These are phyloP conservation scores for Xylota segnis DNA, from an alignment of 2,888 invertebrate species.

Conservation along the genomic window DNA sequence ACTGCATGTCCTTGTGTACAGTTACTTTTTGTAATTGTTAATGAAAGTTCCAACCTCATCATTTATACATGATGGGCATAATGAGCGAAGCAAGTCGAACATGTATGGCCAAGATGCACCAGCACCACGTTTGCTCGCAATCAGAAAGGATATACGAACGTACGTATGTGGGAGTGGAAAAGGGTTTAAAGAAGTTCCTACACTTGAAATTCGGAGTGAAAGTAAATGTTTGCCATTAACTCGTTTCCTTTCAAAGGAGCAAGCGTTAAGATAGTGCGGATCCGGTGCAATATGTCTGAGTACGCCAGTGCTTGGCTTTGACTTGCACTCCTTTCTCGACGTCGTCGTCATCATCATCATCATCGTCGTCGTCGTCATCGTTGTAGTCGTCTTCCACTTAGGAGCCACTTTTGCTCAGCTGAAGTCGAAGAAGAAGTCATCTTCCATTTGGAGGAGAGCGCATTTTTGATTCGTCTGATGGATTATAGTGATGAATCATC, in stretches of 20 bases:
- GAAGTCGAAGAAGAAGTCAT: constrained; percentile 11
- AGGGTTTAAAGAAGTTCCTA: constrained; percentile 49
- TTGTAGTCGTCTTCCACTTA: background rate
- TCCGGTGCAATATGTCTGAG: constrained; percentile 65
- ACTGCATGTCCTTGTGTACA: constrained; percentile 38
- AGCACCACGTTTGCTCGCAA: constrained; percentile 26
- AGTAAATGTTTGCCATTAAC: constrained; percentile 76
- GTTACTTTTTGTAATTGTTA: constrained; percentile 63
- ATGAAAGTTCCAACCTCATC: constrained; percentile 69
- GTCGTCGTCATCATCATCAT: too few relatives aligned
- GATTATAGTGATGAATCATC: constrained; percentile 77
- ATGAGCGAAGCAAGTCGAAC: constrained; percentile 61
- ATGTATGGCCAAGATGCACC: constrained; percentile 23
- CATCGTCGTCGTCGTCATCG: background rate
- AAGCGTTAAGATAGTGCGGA: constrained; percentile 44
- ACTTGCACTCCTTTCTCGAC: constrained; percentile 29
- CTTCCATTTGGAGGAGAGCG: constrained; percentile 47
- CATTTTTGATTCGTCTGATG: constrained; percentile 75
- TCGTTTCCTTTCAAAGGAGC: constrained; percentile 63
- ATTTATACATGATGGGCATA: constrained; percentile 72
- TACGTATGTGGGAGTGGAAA: background rate
- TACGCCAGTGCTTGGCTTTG: constrained; percentile 33
- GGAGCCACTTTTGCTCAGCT: constrained; percentile 35
- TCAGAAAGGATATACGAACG: background rate
- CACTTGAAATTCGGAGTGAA: constrained; percentile 69